phyloP scores from a whole-genome alignment of 2,888 invertebrate species.

The Coecobrya sp. region DNA sequence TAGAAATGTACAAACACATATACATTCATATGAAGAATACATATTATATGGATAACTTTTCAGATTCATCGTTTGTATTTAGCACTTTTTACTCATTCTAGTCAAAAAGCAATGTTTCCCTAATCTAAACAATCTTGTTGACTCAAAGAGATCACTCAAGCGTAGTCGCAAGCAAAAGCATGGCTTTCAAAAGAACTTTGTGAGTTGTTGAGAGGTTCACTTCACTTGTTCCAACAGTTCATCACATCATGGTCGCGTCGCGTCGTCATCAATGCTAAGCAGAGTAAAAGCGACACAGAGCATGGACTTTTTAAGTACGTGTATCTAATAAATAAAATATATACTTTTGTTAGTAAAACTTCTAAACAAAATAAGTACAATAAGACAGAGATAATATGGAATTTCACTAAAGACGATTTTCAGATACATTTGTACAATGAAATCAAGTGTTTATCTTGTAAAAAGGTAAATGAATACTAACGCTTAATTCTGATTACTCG shows the following conservation, averaged over 20 bases:
- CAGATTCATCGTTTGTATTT: constrained; percentile 32
- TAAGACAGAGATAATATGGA: background rate
- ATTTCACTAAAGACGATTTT: background rate
- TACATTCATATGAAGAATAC: background rate
- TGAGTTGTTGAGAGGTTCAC: constrained; percentile 68
- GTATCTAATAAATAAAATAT: constrained; percentile 8
- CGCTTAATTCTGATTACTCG: no score
- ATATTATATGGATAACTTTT: background rate
- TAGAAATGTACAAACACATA: background rate
- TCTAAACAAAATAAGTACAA: background rate
- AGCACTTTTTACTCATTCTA: constrained; percentile 75
- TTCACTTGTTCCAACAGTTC: constrained; percentile 69
- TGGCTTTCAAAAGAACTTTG: constrained; percentile 68
- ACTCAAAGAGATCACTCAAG: constrained; percentile 74
- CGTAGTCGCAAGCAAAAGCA: constrained; percentile 53
- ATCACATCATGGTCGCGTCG: constrained; percentile 12
- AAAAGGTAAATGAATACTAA: no score
- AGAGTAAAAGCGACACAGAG: background rate
- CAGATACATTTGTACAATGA: background rate
- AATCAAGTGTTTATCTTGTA: no score
- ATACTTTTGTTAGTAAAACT: background rate
- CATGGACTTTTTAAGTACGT: background rate
- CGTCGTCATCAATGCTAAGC: constrained; percentile 40
- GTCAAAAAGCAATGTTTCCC: constrained; percentile 76
- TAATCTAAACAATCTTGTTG: constrained; percentile 76